These are phyloP conservation scores for Timema podura DNA, from an alignment of 2,888 invertebrate species.

Conservation along the genomic window DNA sequence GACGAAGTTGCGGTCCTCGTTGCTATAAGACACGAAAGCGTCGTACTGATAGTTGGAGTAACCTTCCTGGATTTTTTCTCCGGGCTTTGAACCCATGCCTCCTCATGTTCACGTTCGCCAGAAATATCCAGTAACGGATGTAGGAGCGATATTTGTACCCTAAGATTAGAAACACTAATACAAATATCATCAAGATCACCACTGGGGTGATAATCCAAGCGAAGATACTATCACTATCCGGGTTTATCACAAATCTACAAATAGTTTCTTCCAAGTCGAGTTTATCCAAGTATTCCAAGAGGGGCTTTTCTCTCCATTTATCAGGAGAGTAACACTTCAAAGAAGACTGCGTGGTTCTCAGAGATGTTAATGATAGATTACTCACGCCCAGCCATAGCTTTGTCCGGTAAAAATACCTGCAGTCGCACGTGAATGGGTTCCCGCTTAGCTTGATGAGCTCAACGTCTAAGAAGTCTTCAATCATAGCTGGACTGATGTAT, in stretches of 20 bases:
- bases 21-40: slow-evolving; percentile 59
- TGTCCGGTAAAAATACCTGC: slow-evolving; percentile 45
- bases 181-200: not conserved
- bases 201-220: slow-evolving; percentile 8
- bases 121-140: slow-evolving; percentile 53
- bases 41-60: slow-evolving; percentile 50
- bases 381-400: slow-evolving; percentile 17
- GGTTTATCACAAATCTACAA: too few relatives aligned
- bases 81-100: slow-evolving; percentile 37
- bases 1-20: slow-evolving; percentile 59
- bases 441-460: slow-evolving; percentile 48
- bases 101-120: slow-evolving; percentile 52
- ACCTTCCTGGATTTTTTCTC: not conserved
- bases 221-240: too few relatives aligned
- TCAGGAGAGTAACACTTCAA: slow-evolving; percentile 49
- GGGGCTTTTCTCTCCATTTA: slow-evolving; percentile 44
- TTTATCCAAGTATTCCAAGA: slow-evolving; percentile 15
- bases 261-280: not conserved
- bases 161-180: not conserved
- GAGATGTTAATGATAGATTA: slow-evolving; percentile 9
- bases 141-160: slow-evolving; percentile 38
- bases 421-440: slow-evolving; percentile 56
- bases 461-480: slow-evolving; percentile 52
- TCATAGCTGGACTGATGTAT: slow-evolving; percentile 54
- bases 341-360: slow-evolving; percentile 33